Conservation (phyloP, 2,113 vertebrate genomes). For the Aptenodytes patagonicus region DNA sequence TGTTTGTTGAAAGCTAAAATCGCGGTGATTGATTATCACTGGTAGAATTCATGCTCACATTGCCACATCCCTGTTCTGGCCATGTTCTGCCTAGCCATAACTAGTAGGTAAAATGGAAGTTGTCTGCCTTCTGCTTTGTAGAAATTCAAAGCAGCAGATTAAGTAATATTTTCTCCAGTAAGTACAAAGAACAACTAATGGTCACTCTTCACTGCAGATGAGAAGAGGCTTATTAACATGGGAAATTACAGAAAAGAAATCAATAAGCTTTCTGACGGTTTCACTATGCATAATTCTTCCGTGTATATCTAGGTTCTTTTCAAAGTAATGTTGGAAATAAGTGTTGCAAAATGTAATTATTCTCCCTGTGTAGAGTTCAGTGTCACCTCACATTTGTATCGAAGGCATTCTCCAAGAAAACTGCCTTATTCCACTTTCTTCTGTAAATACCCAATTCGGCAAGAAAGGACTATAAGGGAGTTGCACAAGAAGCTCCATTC, state of each 20-base stretch:
- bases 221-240: neutral
- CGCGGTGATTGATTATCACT: neutral
- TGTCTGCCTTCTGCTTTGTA: neutral
- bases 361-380: neutral
- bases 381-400: neutral
- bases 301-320: neutral
- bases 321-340: neutral
- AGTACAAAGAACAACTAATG: neutral
- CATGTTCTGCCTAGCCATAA: neutral
- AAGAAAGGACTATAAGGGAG: neutral
- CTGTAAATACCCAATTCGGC: neutral
- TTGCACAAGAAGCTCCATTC: neutral
- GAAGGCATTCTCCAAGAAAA: neutral
- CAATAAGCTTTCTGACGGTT: neutral
- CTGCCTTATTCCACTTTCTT: neutral
- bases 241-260: neutral
- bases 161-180: neutral
- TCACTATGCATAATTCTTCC: neutral
- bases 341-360: neutral
- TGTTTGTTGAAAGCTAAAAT: neutral
- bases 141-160: neutral
- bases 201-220: neutral
- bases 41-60: neutral
- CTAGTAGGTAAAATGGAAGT: neutral
- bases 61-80: neutral